Evolutionary conservation across 2,888 invertebrate species (phyloP).

Genomic region (Polydrusus cervinus): DNA sequence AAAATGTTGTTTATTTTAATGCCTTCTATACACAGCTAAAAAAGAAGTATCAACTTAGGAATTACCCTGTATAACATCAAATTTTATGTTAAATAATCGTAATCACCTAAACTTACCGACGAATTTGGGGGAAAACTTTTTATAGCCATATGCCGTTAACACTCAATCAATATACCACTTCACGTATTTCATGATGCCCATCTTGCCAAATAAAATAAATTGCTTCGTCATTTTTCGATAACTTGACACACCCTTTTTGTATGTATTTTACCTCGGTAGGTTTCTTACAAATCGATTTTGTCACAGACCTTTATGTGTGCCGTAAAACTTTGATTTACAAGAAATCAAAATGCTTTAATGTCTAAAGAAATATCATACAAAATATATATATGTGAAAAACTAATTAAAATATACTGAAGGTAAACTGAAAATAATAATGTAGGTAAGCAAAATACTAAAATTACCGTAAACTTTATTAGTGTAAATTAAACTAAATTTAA

Average conservation of each 20-base stretch:
- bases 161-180: conserved; percentile 64
- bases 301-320: conserved; percentile 7
- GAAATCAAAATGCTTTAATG: conserved; percentile 5
- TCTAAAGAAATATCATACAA: neutral
- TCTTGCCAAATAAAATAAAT: conserved; percentile 55
- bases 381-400: too few species aligned
- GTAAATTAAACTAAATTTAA: too few species aligned
- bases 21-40: too few species aligned
- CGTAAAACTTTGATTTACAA: conserved; percentile 1
- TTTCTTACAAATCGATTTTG: conserved; percentile 12
- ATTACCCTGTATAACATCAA: too few species aligned
- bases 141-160: conserved; percentile 64
- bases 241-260: conserved; percentile 42
- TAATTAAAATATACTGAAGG: too few species aligned
- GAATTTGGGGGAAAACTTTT: conserved; percentile 45
- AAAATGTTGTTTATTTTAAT: too few species aligned
- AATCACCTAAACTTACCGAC: conserved; percentile 33
- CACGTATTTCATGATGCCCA: conserved; percentile 48
- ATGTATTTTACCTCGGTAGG: conserved; percentile 9
- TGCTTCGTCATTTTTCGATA: conserved; percentile 52
- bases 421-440: too few species aligned
- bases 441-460: too few species aligned
- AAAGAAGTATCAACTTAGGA: too few species aligned
- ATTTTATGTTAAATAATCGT: conserved; percentile 2
- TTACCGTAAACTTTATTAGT: too few species aligned